Percentiles rank a stretch among this genome's conserved stretches.
Evolutionary conservation across 1,140 invertebrate species (phyloP).

Genomic region (Cephus cinctus): DNA sequence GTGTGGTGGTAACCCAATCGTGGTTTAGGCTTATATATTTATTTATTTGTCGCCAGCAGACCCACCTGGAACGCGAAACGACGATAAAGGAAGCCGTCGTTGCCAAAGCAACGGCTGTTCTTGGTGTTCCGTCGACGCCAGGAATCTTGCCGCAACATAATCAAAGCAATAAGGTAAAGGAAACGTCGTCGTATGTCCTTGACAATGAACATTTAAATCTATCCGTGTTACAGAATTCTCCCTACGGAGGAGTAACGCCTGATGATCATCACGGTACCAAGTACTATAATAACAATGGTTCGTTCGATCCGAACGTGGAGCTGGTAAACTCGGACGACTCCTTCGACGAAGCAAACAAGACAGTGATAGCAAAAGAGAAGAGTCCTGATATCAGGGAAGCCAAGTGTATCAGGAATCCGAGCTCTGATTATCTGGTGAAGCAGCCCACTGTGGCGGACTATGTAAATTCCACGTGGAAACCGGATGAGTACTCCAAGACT

Average conservation of each 20-base stretch:
- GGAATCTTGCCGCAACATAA: conserved; percentile 31
- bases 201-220: conserved; percentile 16
- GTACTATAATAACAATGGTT: conserved; percentile 26
- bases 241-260: conserved; percentile 25
- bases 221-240: conserved; percentile 27
- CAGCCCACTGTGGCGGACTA: conserved; percentile 47
- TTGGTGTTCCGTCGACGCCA: conserved; percentile 32
- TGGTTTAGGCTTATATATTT: not conserved
- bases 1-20: not conserved
- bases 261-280: conserved; percentile 30
- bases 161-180: not conserved
- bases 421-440: conserved; percentile 40
- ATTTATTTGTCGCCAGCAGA: conserved; percentile 16
- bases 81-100: conserved; percentile 48
- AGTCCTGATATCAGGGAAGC: conserved; percentile 49
- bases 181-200: conserved; percentile 8
- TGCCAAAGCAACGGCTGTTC: conserved; percentile 36
- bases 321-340: conserved; percentile 34
- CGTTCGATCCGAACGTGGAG: conserved; percentile 24
- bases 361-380: conserved; percentile 45
- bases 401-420: conserved; percentile 49
- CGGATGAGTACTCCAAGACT: conserved; percentile 49
- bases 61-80: conserved; percentile 37
- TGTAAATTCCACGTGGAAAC: conserved; percentile 50
- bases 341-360: conserved; percentile 35